These are phyloP conservation scores for Charina bottae DNA, from an alignment of 2,113 vertebrate genomes.

Conservation along the genomic window DNA sequence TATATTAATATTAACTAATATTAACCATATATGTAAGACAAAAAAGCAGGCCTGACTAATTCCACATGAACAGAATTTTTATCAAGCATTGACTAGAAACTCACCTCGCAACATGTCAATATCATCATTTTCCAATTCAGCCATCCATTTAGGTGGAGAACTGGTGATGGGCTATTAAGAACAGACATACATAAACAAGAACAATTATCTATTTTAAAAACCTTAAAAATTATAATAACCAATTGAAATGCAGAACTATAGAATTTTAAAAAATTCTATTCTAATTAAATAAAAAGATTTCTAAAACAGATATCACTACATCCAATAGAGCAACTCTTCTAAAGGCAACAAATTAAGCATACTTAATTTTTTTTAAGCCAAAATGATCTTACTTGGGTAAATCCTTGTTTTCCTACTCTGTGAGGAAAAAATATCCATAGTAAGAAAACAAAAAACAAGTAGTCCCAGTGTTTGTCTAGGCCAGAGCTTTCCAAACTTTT, in stretches of 20 bases:
- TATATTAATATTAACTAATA: too few relatives aligned
- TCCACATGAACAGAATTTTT: not conserved
- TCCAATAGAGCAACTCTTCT: not conserved
- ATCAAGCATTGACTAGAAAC: not conserved
- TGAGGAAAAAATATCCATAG: not conserved
- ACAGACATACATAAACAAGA: conserved; percentile 34
- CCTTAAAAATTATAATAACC: not conserved
- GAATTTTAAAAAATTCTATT: not conserved
- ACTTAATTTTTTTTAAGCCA: not conserved
- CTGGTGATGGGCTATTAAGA: conserved; percentile 88
- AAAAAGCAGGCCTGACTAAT: not conserved
- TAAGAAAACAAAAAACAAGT: not conserved
- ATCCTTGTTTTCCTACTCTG: not conserved
- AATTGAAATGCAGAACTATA: not conserved
- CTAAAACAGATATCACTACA: not conserved
- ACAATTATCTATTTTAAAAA: not conserved
- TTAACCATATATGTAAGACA: not conserved
- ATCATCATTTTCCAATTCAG: conserved; percentile 95
- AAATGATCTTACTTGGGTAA: not conserved
- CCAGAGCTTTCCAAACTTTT: too few relatives aligned
- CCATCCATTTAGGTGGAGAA: conserved; percentile 98
- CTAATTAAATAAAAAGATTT: not conserved
- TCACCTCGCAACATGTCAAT: conserved; percentile 98
- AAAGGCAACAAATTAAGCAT: not conserved
- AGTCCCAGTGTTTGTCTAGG: not conserved